A percentile compares a stretch with the other conserved stretches of the same genome.
Evolutionary conservation across 2,797 vertebrate genomes (phyloP).

Genomic region (Acanthurus leucopareius): DNA sequence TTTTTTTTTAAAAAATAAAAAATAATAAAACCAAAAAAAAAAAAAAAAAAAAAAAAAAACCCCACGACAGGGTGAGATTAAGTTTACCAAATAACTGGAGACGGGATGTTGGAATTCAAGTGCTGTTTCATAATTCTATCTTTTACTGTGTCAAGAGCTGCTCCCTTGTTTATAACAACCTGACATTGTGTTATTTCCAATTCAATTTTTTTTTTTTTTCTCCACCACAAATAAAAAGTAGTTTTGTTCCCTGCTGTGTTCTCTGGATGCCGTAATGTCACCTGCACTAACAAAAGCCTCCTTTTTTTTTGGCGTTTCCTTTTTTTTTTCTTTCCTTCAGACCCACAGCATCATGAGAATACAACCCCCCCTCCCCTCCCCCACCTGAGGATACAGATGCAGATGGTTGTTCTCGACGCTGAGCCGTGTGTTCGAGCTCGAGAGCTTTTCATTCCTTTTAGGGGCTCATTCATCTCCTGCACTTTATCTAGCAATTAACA

Average conservation of each 20-base stretch:
- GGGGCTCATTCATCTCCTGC: constrained; percentile 59
- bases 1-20: too few species aligned
- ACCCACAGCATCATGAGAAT: constrained; percentile 5
- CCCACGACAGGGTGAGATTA: constrained; percentile 26
- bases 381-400: constrained; percentile 65
- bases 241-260: constrained; percentile 50
- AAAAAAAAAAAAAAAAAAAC: background rate
- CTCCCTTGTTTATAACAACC: constrained; percentile 77
- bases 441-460: constrained; percentile 57
- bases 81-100: constrained; percentile 68
- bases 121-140: constrained; percentile 65
- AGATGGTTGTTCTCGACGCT: constrained; percentile 43
- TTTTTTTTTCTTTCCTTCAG: background rate
- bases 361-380: too few species aligned
- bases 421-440: constrained; percentile 45
- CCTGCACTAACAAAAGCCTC: constrained; percentile 55
- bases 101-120: constrained; percentile 69
- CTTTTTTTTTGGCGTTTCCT: constrained; percentile 31
- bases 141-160: constrained; percentile 60
- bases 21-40: too few species aligned
- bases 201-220: constrained; percentile 43
- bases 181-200: constrained; percentile 74
- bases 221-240: constrained; percentile 51
- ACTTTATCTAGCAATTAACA: constrained; percentile 78
- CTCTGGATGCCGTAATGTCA: constrained; percentile 55